Conservation (phyloP, 2,797 vertebrate species). For the Pangasius macronema region DNA sequence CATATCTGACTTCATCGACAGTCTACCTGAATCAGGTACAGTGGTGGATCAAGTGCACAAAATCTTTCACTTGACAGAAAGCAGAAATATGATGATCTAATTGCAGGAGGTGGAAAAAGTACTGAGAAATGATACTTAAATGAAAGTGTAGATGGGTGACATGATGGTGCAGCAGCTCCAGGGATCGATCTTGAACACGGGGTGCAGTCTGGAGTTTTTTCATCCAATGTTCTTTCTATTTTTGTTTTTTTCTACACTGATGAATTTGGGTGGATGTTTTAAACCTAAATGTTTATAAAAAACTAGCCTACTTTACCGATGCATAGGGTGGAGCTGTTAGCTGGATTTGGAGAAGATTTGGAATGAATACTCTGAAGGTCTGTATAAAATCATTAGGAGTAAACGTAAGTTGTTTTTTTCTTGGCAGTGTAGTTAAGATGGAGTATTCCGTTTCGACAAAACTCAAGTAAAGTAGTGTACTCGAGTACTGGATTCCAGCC, state of each 20-base stretch:
- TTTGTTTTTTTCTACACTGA: not conserved
- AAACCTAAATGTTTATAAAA: not conserved
- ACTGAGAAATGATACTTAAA: not conserved
- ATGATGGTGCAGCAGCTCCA: not conserved
- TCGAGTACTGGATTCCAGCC: not conserved
- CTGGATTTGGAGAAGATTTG: not conserved
- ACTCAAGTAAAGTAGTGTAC: not conserved
- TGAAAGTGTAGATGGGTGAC: not conserved
- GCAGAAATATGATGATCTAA: not conserved
- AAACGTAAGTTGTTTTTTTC: not conserved
- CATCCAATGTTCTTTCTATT: not conserved
- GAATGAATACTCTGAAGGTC: not conserved
- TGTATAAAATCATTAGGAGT: not conserved
- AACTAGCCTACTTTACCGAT: not conserved
- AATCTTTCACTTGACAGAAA: not conserved
- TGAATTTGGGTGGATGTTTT: not conserved
- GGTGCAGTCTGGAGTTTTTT: not conserved
- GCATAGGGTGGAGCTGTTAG: not conserved
- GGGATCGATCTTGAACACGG: too few species aligned
- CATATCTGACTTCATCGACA: constrained; percentile 77
- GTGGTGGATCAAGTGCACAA: not conserved
- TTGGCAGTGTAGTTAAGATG: not conserved
- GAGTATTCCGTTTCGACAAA: not conserved
- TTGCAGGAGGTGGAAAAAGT: not conserved
- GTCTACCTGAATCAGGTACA: constrained; percentile 77